Percentiles rank a stretch among this genome's conserved stretches.
Conservation (phyloP, 2,888 invertebrate species). For the Lasioglossum oenotherae region DNA sequence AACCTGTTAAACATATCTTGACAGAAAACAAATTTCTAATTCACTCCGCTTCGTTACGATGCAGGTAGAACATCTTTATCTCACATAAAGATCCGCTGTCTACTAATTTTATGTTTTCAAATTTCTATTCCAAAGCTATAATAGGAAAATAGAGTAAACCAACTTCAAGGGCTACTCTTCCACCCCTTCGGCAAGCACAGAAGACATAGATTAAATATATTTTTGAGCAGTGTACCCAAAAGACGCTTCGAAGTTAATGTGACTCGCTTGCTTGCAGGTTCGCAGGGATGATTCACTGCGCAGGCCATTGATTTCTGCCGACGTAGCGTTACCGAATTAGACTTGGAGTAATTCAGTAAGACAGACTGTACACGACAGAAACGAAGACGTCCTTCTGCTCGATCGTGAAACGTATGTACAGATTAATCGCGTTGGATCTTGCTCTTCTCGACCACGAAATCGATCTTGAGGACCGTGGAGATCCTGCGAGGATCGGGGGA, state of each 20-base stretch:
- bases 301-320: background rate
- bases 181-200: background rate
- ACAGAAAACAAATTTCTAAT: too few relatives aligned
- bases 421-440: background rate
- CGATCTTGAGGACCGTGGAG: background rate
- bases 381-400: background rate
- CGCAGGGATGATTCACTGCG: background rate
- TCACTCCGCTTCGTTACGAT: too few relatives aligned
- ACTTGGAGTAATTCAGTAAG: conserved; percentile 70
- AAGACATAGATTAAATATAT: background rate
- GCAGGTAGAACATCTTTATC: too few relatives aligned
- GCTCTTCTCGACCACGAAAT: background rate
- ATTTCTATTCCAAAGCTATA: background rate
- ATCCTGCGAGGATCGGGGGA: background rate
- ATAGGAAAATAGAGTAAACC: background rate
- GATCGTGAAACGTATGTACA: background rate
- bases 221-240: background rate
- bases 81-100: too few relatives aligned
- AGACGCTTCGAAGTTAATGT: background rate
- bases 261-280: background rate
- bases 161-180: background rate
- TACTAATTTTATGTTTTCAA: too few relatives aligned
- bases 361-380: background rate
- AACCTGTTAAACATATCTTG: too few relatives aligned
- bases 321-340: conserved; percentile 61